These are phyloP conservation scores for Cirrhinus molitorella DNA, from an alignment of 2,797 vertebrate genomes.

Conservation along the genomic window DNA sequence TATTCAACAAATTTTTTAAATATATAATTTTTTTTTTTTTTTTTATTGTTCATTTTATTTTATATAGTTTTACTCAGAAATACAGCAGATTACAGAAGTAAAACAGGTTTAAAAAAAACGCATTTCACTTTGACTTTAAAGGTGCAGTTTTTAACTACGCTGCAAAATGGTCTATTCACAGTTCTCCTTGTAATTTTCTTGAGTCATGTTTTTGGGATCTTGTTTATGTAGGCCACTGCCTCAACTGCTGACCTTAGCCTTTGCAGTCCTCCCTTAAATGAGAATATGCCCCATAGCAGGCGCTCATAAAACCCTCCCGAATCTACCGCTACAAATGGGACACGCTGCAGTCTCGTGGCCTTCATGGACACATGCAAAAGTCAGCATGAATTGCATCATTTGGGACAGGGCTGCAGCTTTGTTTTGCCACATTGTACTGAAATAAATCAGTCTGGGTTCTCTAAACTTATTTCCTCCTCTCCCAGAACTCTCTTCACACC, in stretches of 20 bases:
- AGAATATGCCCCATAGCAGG: not conserved
- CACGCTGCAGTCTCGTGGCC: not conserved
- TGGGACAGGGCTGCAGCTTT: not conserved
- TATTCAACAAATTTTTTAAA: not conserved
- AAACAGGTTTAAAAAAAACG: not conserved
- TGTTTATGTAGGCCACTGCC: not conserved
- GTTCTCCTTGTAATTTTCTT: not conserved
- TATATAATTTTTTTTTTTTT: not conserved
- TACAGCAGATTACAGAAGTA: not conserved
- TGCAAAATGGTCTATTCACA: not conserved
- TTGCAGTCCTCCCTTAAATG: not conserved
- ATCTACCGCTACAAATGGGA: not conserved
- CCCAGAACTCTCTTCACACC: constrained; percentile 16
- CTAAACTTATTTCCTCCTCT: not conserved
- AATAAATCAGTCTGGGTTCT: not conserved
- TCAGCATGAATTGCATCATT: not conserved
- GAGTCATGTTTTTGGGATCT: not conserved
- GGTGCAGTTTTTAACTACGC: not conserved
- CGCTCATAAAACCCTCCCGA: not conserved
- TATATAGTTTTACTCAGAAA: not conserved
- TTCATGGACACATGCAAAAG: not conserved
- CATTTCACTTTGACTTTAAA: not conserved
- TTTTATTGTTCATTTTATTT: not conserved
- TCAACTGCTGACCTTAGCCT: not conserved
- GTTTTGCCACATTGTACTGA: not conserved